Evolutionary conservation across 1,140 invertebrate genomes (phyloP).

Genomic region (Eubasilissa regina): DNA sequence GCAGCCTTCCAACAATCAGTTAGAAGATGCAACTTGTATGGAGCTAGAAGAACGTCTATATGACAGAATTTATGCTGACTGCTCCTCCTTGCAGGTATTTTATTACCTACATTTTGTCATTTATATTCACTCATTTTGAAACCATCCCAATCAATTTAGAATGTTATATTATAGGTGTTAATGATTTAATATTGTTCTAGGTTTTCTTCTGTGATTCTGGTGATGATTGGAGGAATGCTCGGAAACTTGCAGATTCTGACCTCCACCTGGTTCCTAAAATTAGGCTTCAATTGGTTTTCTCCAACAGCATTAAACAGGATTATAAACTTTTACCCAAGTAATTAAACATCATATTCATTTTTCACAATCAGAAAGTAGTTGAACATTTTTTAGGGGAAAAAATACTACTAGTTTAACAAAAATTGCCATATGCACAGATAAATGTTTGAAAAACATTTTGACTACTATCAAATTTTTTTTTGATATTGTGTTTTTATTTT

Average conservation of each 20-base stretch:
- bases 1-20: conserved; percentile 77
- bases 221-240: conserved; percentile 84
- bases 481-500: too few species aligned
- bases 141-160: too few species aligned
- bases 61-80: conserved; percentile 82
- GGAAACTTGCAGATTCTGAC: conserved; percentile 81
- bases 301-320: conserved; percentile 84
- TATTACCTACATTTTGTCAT: not conserved
- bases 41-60: conserved; percentile 88
- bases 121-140: too few species aligned
- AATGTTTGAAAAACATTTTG: too few species aligned
- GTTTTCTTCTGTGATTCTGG: conserved; percentile 76
- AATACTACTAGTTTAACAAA: too few species aligned
- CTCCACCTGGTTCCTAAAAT: conserved; percentile 84
- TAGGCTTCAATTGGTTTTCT: conserved; percentile 79
- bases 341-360: conserved; percentile 52
- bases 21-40: conserved; percentile 86
- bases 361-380: not conserved
- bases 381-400: too few species aligned
- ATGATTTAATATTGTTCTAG: conserved; percentile 57
- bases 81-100: conserved; percentile 78
- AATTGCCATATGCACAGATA: too few species aligned
- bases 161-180: too few species aligned
- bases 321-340: conserved; percentile 82
- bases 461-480: too few species aligned